Evolutionary conservation across 2,113 vertebrate genomes (phyloP).

Genomic region (Otocyon megalotis): DNA sequence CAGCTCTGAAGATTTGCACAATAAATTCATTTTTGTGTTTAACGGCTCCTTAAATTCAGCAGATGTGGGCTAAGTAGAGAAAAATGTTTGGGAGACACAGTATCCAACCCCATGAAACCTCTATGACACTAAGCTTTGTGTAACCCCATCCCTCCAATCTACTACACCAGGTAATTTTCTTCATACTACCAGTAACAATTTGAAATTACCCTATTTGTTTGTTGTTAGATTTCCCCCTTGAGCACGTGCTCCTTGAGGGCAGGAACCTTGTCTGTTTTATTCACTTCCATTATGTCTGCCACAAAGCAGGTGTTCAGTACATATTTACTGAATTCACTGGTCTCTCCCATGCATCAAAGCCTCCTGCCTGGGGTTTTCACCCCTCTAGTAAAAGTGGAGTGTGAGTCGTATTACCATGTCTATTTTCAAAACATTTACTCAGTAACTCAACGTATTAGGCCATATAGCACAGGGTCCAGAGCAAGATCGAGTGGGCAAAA

Average conservation of each 20-base stretch:
- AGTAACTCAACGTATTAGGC: background rate
- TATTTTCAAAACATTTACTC: background rate
- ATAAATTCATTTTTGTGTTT: constrained; percentile 16
- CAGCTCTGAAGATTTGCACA: background rate
- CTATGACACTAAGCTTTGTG: background rate
- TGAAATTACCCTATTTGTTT: background rate
- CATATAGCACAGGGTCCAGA: background rate
- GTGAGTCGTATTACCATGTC: background rate
- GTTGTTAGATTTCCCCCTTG: background rate
- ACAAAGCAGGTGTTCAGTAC: background rate
- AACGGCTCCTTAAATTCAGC: constrained; percentile 8
- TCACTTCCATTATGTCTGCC: background rate
- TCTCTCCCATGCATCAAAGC: background rate
- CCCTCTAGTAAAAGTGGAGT: background rate
- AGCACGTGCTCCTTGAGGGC: background rate
- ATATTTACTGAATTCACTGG: background rate
- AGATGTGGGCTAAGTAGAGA: background rate
- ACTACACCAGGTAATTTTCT: background rate
- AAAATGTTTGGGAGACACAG: background rate
- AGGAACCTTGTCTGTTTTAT: background rate
- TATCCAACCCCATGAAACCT: background rate
- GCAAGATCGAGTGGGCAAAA: background rate
- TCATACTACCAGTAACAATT: background rate
- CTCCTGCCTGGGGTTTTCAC: background rate
- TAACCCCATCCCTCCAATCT: background rate